Evolutionary conservation across 1,140 invertebrate genomes (phyloP).

Genomic region (Calephelis nemesis): DNA sequence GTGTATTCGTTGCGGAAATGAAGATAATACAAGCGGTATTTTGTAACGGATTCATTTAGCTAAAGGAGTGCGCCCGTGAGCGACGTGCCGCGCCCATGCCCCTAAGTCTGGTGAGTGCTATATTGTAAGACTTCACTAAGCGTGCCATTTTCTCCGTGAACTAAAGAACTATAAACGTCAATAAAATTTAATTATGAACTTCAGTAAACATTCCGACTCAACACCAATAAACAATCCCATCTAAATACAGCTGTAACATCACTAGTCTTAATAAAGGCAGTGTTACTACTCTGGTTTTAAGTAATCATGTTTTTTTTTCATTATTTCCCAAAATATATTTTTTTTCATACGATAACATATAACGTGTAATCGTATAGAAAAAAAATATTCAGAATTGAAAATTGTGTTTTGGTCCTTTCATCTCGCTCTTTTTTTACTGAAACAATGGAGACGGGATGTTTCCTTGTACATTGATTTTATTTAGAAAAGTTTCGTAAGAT

Average conservation of each 20-base stretch:
- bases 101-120: slow-evolving; percentile 73
- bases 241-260: neutral
- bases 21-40: slow-evolving; percentile 53
- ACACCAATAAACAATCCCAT: neutral
- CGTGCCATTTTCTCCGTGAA: slow-evolving; percentile 52
- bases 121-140: slow-evolving; percentile 66
- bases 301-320: no score
- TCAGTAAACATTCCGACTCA: neutral
- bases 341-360: neutral
- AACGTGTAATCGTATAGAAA: neutral
- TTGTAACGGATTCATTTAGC: slow-evolving; percentile 68
- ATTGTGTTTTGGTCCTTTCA: slow-evolving; percentile 24
- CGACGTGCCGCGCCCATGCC: slow-evolving; percentile 73
- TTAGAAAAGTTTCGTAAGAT: slow-evolving; percentile 12
- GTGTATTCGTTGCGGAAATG: slow-evolving; percentile 57
- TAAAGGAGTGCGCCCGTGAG: slow-evolving; percentile 62
- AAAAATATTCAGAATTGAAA: neutral
- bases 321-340: no score
- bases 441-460: slow-evolving; percentile 27
- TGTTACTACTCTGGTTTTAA: no score
- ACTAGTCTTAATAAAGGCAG: neutral
- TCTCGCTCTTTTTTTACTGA: slow-evolving; percentile 31
- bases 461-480: slow-evolving; percentile 34
- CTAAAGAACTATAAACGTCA: slow-evolving; percentile 5
- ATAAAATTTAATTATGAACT: slow-evolving; percentile 6